phyloP scores from a whole-genome alignment of 2,888 invertebrate genomes.

The Drosophila percnosoma region DNA sequence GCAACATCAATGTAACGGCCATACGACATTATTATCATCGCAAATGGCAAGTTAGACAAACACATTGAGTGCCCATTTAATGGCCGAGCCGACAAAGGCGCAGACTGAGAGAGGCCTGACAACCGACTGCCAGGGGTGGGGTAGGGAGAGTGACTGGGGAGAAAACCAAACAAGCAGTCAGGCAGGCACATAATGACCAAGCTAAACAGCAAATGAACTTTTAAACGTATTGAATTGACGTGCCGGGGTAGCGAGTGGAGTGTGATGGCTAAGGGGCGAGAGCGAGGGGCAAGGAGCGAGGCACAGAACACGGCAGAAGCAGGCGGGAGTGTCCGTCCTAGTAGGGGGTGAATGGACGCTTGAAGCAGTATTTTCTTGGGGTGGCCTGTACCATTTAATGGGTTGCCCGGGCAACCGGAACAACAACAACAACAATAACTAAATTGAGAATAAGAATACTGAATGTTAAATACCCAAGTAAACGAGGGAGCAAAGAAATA shows the following conservation, averaged over 20 bases:
- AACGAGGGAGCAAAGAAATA: slow-evolving; percentile 1
- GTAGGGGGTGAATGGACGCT: slow-evolving; percentile 1
- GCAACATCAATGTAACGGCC: slow-evolving; percentile 77
- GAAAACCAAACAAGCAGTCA: slow-evolving; percentile 8
- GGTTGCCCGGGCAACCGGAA: slow-evolving; percentile 57
- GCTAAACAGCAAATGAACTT: slow-evolving; percentile 81
- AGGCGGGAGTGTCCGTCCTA: background rate
- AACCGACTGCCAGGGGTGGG: slow-evolving; percentile 23
- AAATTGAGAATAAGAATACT: slow-evolving; percentile 21
- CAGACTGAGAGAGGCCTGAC: slow-evolving; percentile 31
- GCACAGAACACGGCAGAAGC: background rate
- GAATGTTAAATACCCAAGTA: slow-evolving; percentile 43
- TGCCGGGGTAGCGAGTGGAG: slow-evolving; percentile 16
- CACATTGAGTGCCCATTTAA: slow-evolving; percentile 78
- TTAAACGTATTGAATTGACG: slow-evolving; percentile 80
- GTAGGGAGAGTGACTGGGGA: background rate
- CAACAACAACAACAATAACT: slow-evolving; percentile 23
- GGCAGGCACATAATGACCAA: slow-evolving; percentile 75
- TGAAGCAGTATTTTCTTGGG: slow-evolving; percentile 11
- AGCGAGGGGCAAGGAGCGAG: background rate
- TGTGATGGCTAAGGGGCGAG: background rate
- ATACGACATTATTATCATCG: slow-evolving; percentile 79
- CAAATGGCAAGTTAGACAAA: slow-evolving; percentile 79
- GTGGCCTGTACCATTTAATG: slow-evolving; percentile 41
- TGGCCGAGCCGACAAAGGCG: slow-evolving; percentile 63